phyloP scores from a whole-genome alignment of 2,888 invertebrate genomes.

The Euplagia quadripunctaria region DNA sequence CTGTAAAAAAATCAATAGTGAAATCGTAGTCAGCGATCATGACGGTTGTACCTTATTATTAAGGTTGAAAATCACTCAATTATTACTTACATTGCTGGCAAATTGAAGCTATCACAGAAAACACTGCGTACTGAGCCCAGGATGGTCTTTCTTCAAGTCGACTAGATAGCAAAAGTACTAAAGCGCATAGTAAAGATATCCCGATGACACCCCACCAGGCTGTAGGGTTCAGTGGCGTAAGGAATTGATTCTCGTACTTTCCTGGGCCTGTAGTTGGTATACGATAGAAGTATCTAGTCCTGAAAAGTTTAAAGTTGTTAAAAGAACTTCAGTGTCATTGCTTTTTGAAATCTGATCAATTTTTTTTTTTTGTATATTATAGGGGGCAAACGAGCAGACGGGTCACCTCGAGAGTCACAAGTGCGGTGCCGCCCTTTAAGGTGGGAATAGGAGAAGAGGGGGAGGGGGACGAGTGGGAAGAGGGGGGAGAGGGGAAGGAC shows the following conservation, averaged over 20 bases:
- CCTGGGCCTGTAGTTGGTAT: slow-evolving; percentile 74
- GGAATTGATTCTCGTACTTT: slow-evolving; percentile 78
- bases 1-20: slow-evolving; percentile 52
- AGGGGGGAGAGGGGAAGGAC: too few relatives aligned
- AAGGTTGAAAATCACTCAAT: neutral
- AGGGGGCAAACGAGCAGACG: too few relatives aligned
- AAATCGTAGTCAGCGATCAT: too few relatives aligned
- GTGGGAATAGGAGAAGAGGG: too few relatives aligned
- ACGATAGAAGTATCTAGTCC: slow-evolving; percentile 73
- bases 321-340: too few relatives aligned
- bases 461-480: too few relatives aligned
- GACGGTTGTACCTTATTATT: too few relatives aligned
- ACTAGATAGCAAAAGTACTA: slow-evolving; percentile 68
- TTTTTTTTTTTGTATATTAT: too few relatives aligned
- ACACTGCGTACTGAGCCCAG: slow-evolving; percentile 67
- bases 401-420: too few relatives aligned
- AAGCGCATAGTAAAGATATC: slow-evolving; percentile 63
- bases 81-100: slow-evolving; percentile 78
- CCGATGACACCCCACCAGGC: slow-evolving; percentile 75
- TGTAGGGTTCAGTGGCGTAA: slow-evolving; percentile 75
- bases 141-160: slow-evolving; percentile 67
- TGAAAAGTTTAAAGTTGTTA: slow-evolving; percentile 30
- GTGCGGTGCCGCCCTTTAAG: too few relatives aligned
- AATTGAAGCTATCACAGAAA: slow-evolving; percentile 75
- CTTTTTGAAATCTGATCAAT: too few relatives aligned